phyloP scores from a whole-genome alignment of 2,797 vertebrate species.

The Dallia pectoralis region DNA sequence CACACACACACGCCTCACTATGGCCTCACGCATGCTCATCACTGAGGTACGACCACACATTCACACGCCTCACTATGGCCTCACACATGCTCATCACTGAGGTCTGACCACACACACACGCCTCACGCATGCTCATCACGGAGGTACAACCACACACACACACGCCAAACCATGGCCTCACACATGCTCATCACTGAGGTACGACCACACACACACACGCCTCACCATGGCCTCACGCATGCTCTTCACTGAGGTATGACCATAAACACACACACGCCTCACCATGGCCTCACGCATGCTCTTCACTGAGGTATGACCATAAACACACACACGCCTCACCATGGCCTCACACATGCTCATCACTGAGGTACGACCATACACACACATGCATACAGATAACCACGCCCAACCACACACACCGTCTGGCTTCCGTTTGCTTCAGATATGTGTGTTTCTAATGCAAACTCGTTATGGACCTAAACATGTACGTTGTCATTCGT shows the following conservation, averaged over 20 bases:
- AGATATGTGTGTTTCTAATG: neutral
- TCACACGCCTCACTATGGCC: constrained; percentile 7
- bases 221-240: neutral
- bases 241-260: neutral
- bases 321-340: neutral
- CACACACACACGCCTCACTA: constrained; percentile 94
- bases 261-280: neutral
- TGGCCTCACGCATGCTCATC: constrained; percentile 99
- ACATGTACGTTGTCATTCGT: neutral
- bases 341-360: neutral
- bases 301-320: neutral
- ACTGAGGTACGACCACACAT: constrained; percentile 81
- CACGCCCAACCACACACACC: neutral
- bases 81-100: neutral
- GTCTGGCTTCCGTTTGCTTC: neutral
- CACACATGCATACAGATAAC: no score
- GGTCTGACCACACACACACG: neutral
- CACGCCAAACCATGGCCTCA: constrained; percentile 2
- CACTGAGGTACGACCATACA: neutral
- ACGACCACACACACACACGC: neutral
- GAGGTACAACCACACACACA: neutral
- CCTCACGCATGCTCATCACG: neutral
- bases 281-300: neutral
- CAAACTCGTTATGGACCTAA: neutral
- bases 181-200: neutral